Percentiles rank a stretch among this genome's conserved stretches.
These are phyloP conservation scores for Emberiza fucata DNA, from an alignment of 2,113 vertebrate species.

Conservation along the genomic window DNA sequence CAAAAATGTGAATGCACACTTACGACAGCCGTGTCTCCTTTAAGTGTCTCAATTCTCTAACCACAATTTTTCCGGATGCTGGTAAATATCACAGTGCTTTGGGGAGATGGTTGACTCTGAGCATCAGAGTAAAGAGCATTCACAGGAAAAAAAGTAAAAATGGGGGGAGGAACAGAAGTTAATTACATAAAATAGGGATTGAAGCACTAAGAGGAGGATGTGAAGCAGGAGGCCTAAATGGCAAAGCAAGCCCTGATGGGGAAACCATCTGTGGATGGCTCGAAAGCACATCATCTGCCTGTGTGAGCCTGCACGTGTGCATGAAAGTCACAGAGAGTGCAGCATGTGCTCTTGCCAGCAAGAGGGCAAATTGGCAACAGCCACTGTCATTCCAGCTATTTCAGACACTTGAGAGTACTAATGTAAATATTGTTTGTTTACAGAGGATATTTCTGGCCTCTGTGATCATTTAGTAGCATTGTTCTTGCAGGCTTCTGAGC, in stretches of 20 bases:
- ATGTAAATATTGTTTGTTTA: background rate
- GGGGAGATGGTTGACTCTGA: slow-evolving; percentile 3
- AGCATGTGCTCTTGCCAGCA: background rate
- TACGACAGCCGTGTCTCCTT: slow-evolving; percentile 35
- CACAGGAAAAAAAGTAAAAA: background rate
- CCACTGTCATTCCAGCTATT: background rate
- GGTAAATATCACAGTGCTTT: slow-evolving; percentile 43
- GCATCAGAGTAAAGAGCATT: background rate
- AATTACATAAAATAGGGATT: slow-evolving; percentile 4
- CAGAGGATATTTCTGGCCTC: background rate
- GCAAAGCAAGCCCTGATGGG: slow-evolving; percentile 16
- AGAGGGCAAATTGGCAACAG: background rate
- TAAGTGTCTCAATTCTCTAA: slow-evolving; percentile 57
- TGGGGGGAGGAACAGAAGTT: background rate
- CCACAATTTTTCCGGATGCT: slow-evolving; percentile 35
- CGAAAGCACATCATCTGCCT: background rate
- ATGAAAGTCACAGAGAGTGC: background rate
- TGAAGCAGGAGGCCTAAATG: slow-evolving; percentile 41
- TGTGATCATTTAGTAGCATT: background rate
- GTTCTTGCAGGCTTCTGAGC: background rate
- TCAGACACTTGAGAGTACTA: background rate
- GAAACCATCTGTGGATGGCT: slow-evolving; percentile 9
- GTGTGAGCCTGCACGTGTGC: background rate
- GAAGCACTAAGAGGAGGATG: background rate
- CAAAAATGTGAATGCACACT: slow-evolving; percentile 51